Conservation (phyloP, 2,113 vertebrate genomes). For the Pluvianellus socialis region DNA sequence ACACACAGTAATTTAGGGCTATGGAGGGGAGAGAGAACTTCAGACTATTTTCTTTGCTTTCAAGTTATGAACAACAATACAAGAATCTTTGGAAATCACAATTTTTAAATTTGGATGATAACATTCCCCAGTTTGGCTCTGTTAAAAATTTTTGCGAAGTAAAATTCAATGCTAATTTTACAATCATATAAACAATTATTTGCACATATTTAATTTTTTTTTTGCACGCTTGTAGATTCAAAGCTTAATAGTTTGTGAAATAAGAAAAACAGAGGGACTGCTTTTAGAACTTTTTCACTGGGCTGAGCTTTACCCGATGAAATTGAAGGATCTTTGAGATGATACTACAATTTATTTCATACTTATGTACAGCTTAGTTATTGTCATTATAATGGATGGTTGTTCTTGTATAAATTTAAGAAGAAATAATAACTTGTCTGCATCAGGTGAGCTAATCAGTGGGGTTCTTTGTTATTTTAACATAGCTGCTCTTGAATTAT, state of each 20-base stretch:
- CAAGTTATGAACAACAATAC: not conserved
- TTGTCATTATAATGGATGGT: not conserved
- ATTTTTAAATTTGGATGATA: not conserved
- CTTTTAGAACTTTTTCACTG: not conserved
- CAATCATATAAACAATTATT: not conserved
- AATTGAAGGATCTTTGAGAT: not conserved
- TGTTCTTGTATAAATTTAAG: not conserved
- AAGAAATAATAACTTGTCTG: not conserved
- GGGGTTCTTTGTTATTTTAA: not conserved
- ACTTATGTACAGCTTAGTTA: not conserved
- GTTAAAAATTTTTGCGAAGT: not conserved
- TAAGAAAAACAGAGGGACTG: not conserved
- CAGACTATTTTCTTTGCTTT: not conserved
- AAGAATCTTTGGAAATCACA: not conserved
- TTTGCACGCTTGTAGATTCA: not conserved
- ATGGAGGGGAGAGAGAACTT: not conserved
- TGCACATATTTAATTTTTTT: not conserved
- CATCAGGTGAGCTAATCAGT: not conserved
- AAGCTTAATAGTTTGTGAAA: not conserved
- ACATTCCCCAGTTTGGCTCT: not conserved
- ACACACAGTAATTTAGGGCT: not conserved
- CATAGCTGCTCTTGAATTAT: not conserved
- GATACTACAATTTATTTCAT: not conserved
- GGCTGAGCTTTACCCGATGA: not conserved
- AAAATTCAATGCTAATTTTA: not conserved